Conservation (phyloP, 2,888 invertebrate genomes). For the Drosophila kanekoi region DNA sequence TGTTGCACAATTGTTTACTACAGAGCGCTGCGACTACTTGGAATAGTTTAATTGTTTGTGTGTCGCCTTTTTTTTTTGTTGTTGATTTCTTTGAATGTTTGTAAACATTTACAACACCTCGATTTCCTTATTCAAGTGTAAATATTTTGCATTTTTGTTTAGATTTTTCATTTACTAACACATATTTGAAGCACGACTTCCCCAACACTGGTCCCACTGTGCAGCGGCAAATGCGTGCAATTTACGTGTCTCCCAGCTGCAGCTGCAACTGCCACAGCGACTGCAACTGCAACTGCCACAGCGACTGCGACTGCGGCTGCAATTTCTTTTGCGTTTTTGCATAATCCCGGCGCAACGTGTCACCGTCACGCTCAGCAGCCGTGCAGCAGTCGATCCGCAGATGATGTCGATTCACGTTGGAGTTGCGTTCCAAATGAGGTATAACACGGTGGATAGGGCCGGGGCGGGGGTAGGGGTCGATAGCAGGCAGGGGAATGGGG, state of each 20-base stretch:
- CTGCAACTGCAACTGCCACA: conserved; percentile 41
- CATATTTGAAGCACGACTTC: not conserved
- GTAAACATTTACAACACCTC: conserved; percentile 29
- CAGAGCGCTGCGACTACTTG: conserved; percentile 19
- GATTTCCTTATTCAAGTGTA: conserved; percentile 16
- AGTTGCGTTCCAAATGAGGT: conserved; percentile 5
- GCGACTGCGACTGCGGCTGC: conserved; percentile 59
- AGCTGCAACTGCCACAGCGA: conserved; percentile 9
- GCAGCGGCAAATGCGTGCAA: not conserved
- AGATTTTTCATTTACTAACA: not conserved
- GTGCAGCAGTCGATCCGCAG: conserved; percentile 39
- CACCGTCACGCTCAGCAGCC: conserved; percentile 72
- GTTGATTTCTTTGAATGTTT: conserved; percentile 26
- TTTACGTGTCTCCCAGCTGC: not conserved
- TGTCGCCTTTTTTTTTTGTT: conserved; percentile 1
- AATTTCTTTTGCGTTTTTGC: conserved; percentile 73
- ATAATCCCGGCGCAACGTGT: conserved; percentile 73
- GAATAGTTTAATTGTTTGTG: conserved; percentile 14
- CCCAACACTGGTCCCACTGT: conserved; percentile 35
- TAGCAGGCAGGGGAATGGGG: conserved; percentile 25
- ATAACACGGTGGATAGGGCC: conserved; percentile 6
- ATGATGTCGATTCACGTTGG: conserved; percentile 27
- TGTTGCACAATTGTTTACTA: conserved; percentile 44
- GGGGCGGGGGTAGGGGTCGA: conserved; percentile 1
- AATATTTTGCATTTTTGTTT: conserved; percentile 19